These are phyloP conservation scores for Alitta virens DNA, from an alignment of 2,888 invertebrate species.

Conservation along the genomic window DNA sequence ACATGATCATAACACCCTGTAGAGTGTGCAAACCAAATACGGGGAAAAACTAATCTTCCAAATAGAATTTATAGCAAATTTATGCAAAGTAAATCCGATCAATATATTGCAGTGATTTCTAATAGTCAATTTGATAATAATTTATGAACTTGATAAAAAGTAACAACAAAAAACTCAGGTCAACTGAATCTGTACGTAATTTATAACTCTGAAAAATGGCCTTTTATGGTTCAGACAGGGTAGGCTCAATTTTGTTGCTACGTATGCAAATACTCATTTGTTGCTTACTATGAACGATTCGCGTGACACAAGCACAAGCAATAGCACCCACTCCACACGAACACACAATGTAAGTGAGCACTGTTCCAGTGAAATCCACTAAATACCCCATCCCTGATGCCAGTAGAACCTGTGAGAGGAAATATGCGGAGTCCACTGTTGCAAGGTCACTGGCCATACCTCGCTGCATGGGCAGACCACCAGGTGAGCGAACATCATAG, in stretches of 20 bases:
- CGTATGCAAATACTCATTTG: conserved; percentile 18
- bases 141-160: too few relatives aligned
- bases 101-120: too few relatives aligned
- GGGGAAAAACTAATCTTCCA: too few relatives aligned
- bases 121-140: too few relatives aligned
- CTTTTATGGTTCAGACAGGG: not conserved
- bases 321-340: conserved; percentile 55
- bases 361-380: conserved; percentile 56
- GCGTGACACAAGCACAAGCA: conserved; percentile 43
- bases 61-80: too few relatives aligned
- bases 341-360: conserved; percentile 57
- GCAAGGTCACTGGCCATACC: conserved; percentile 93
- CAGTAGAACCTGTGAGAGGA: conserved; percentile 58
- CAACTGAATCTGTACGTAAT: too few relatives aligned
- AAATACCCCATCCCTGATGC: conserved; percentile 58
- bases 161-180: too few relatives aligned
- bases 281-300: conserved; percentile 32
- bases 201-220: too few relatives aligned
- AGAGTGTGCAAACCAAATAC: too few relatives aligned
- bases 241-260: not conserved
- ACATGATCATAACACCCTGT: too few relatives aligned
- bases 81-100: too few relatives aligned
- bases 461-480: conserved; percentile 57
- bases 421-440: conserved; percentile 58
- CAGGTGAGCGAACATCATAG: conserved; percentile 35